Evolutionary conservation across 2,113 vertebrate genomes (phyloP), one percentile per base, ranked within the genome.

Genomic region (Rafetus swinhoei): DNA sequence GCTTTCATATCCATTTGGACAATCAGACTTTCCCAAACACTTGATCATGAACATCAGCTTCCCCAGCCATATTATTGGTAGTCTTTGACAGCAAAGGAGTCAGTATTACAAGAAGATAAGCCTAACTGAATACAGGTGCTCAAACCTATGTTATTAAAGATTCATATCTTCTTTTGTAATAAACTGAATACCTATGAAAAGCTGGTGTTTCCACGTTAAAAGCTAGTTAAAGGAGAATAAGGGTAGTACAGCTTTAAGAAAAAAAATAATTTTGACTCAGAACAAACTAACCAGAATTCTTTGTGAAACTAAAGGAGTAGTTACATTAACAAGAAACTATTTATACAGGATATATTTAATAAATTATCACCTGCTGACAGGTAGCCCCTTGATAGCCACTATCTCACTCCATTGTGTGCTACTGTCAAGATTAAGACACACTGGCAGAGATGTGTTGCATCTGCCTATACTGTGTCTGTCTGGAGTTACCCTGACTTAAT

Each of bases 401-500:
- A 35, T 82, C 89, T 19, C 76, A 76, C 25, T 10, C 52, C 55
- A 25, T 56, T 74, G 62, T 6, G 0, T 25, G 4, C 56, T 84
- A 52, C 2, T 56, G 22, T 4, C n/a, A 82, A 29, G 50, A 14
- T 1, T 29, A 21, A 18, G 54, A 90, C 29, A 69, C 85, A 55
- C 0, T 50, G 27, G 87, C 25, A 87, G 56, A 86, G 29, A 15
- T 16, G 35, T 72, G 50, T 1, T 0, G 25, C 1, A 0, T 10
- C n/a, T 90, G 18, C 29, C 53, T 25, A n/a, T 18, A 72, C n/a
- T 72, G 32, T 72, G 65, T 72, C 65, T 72, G 18, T 18, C n/a
- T 72, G 65, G n/a, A 72, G 32, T 72, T 72, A 72, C 18, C n/a
- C 18, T n/a, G 32, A n/a, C 32, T n/a, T 35, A 35, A 35, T 72